phyloP scores from a whole-genome alignment of 2,888 invertebrate genomes.

The Limenitis camilla region DNA sequence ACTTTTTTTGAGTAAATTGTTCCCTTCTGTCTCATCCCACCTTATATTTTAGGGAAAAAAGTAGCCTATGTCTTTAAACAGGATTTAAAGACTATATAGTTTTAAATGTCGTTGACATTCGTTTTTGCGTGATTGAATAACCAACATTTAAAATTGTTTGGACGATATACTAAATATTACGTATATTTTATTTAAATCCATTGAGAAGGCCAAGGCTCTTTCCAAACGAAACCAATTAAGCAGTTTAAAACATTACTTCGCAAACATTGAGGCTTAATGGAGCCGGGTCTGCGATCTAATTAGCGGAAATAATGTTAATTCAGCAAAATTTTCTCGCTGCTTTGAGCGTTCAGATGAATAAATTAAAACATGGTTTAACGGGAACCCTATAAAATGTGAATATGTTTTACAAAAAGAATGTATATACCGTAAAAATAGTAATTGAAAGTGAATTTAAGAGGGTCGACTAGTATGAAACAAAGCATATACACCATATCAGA shows the following conservation, averaged over 20 bases:
- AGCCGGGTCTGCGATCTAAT: slow-evolving; percentile 1
- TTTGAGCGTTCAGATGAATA: background rate
- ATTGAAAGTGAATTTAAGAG: no score
- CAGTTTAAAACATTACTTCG: background rate
- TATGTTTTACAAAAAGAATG: background rate
- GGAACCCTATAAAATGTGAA: background rate
- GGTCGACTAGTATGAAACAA: no score
- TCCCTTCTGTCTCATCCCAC: no score
- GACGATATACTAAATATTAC: background rate
- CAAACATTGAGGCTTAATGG: background rate
- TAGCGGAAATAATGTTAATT: background rate
- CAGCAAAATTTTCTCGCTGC: background rate
- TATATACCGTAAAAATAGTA: background rate
- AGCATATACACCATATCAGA: no score
- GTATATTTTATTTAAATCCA: slow-evolving; percentile 1
- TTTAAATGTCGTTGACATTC: no score
- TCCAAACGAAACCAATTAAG: no score
- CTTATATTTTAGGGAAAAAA: no score
- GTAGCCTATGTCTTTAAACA: no score
- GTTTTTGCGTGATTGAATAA: no score
- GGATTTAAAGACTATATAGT: no score
- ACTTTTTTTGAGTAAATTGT: no score
- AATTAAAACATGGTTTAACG: background rate
- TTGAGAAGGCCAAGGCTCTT: slow-evolving; percentile 14
- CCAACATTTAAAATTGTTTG: no score